Percentiles rank a stretch among this genome's conserved stretches.
phyloP scores from a whole-genome alignment of 2,113 vertebrate genomes.

The Paedocypris sp. region DNA sequence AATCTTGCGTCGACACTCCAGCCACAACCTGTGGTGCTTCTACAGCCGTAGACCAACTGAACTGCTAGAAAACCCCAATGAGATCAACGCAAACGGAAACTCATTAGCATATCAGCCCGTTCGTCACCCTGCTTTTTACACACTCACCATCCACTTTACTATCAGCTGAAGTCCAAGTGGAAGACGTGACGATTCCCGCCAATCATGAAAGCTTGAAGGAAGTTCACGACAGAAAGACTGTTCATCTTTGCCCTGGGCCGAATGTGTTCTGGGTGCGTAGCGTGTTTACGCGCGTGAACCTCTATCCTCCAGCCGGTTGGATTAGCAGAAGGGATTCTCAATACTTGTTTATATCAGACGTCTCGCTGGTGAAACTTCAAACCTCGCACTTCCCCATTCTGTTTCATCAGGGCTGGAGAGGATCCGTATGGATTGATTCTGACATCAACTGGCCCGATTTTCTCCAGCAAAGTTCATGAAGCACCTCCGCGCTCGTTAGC shows the following conservation, averaged over 20 bases:
- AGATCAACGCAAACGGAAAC: too few species aligned
- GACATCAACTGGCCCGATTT: slow-evolving; percentile 62
- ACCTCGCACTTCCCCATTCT: slow-evolving; percentile 66
- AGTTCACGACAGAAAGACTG: background rate
- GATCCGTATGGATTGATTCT: slow-evolving; percentile 65
- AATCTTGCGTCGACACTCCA: too few species aligned
- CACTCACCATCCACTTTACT: too few species aligned
- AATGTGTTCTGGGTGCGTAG: background rate
- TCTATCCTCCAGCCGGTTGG: slow-evolving; percentile 41
- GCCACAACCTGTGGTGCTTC: too few species aligned
- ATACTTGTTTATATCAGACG: slow-evolving; percentile 67
- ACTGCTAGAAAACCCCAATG: too few species aligned
- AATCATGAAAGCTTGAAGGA: too few species aligned
- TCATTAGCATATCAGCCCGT: too few species aligned
- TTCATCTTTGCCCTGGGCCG: background rate
- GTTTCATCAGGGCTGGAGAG: slow-evolving; percentile 67
- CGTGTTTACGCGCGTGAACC: background rate
- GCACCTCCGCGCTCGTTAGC: slow-evolving; percentile 50
- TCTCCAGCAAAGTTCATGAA: slow-evolving; percentile 49
- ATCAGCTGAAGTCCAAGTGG: too few species aligned
- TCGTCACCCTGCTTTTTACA: too few species aligned
- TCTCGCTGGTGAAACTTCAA: slow-evolving; percentile 62
- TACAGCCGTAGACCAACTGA: too few species aligned
- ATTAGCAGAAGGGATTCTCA: slow-evolving; percentile 54
- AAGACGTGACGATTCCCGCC: too few species aligned